Evolutionary conservation across 2,113 vertebrate species (phyloP).

Genomic region (Hystrix cristata): DNA sequence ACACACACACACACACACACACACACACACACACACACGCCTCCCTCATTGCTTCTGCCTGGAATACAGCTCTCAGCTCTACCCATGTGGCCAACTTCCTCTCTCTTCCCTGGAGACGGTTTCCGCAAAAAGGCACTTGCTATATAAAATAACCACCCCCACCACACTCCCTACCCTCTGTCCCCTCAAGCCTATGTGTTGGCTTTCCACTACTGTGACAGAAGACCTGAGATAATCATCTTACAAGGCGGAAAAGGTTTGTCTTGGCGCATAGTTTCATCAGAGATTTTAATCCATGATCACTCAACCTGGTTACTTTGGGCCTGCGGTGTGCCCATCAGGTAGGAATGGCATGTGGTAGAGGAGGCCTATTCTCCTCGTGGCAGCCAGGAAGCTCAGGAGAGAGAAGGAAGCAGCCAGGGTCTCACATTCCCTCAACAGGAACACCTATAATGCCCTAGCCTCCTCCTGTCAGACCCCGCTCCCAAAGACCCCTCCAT

Average conservation of each 20-base stretch:
- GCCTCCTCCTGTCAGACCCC: not conserved
- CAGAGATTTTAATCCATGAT: not conserved
- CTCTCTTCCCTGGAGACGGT: not conserved
- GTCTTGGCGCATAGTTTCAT: not conserved
- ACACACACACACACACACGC: not conserved
- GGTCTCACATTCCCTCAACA: not conserved
- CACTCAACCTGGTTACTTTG: no score
- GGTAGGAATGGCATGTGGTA: not conserved
- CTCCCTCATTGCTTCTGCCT: not conserved
- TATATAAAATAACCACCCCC: constrained; percentile 15
- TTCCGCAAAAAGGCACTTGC: not conserved
- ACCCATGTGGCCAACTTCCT: not conserved
- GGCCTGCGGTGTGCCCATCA: not conserved
- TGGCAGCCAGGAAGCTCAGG: not conserved
- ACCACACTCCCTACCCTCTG: not conserved
- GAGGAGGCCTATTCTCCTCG: not conserved
- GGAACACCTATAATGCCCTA: not conserved
- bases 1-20: not conserved
- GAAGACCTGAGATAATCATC: not conserved
- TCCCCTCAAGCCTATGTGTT: not conserved
- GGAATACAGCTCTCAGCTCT: not conserved
- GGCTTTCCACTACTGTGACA: not conserved
- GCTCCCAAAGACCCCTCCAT: not conserved
- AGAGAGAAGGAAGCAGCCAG: not conserved
- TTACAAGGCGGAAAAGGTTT: not conserved